Evolutionary conservation across 2,797 vertebrate species (phyloP).

Genomic region (Esox lucius): DNA sequence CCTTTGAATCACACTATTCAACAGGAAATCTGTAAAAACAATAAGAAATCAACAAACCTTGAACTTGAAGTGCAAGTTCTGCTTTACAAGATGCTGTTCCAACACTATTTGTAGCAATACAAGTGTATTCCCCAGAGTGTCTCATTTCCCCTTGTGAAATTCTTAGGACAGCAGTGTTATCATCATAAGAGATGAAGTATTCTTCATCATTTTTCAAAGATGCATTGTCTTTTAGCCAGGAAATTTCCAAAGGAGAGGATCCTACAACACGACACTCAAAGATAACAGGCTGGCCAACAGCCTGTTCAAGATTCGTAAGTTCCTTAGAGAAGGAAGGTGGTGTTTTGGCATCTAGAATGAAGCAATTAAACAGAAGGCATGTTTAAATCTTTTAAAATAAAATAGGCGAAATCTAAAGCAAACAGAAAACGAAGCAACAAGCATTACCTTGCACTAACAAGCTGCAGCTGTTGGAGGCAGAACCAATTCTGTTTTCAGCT

Average conservation of each 20-base stretch:
- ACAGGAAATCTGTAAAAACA: conserved; percentile 79
- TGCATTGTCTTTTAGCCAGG: conserved; percentile 84
- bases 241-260: conserved; percentile 81
- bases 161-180: conserved; percentile 82
- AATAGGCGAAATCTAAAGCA: neutral
- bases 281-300: conserved; percentile 74
- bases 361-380: conserved; percentile 5
- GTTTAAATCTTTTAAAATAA: neutral
- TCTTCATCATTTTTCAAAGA: conserved; percentile 71
- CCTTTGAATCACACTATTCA: too few species aligned
- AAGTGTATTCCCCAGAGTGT: conserved; percentile 84
- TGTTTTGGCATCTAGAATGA: conserved; percentile 80
- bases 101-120: conserved; percentile 82
- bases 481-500: conserved; percentile 90
- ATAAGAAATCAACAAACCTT: conserved; percentile 74
- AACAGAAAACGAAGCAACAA: conserved; percentile 31
- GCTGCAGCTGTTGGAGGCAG: conserved; percentile 78
- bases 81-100: conserved; percentile 82
- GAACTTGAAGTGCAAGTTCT: conserved; percentile 71
- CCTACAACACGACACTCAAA: conserved; percentile 82
- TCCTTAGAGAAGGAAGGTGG: conserved; percentile 86
- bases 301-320: conserved; percentile 81
- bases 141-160: conserved; percentile 74
- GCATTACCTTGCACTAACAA: conserved; percentile 91
- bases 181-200: conserved; percentile 76